Evolutionary conservation across 2,888 invertebrate genomes (phyloP).

Genomic region (Alloplasta piceator): DNA sequence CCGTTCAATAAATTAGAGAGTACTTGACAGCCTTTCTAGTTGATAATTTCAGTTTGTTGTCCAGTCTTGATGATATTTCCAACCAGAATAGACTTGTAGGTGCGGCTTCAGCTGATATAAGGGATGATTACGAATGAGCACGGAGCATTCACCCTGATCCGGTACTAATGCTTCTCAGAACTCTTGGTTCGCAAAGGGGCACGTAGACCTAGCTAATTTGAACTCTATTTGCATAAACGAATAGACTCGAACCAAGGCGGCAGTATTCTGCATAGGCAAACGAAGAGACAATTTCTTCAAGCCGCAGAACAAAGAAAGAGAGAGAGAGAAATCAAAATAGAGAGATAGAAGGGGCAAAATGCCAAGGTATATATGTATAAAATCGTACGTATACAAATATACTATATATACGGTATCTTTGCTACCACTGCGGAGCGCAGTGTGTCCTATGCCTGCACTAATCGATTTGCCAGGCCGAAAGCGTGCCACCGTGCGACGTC

Average conservation of each 20-base stretch:
- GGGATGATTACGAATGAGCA: background rate
- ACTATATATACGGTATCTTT: slow-evolving; percentile 31
- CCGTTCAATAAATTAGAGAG: too few relatives aligned
- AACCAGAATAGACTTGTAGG: too few relatives aligned
- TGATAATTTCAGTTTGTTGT: too few relatives aligned
- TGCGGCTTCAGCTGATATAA: background rate
- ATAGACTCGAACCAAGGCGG: slow-evolving; percentile 45
- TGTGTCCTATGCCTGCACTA: slow-evolving; percentile 78
- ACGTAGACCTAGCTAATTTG: slow-evolving; percentile 40
- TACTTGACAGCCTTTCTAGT: too few relatives aligned
- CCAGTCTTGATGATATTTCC: too few relatives aligned
- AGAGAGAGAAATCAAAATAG: slow-evolving; percentile 22
- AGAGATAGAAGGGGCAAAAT: slow-evolving; percentile 17
- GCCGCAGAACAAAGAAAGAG: slow-evolving; percentile 9
- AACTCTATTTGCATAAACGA: slow-evolving; percentile 62
- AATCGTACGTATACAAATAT: too few relatives aligned
- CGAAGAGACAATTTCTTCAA: slow-evolving; percentile 34
- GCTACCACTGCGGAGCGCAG: slow-evolving; percentile 41
- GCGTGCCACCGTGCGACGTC: slow-evolving; percentile 81
- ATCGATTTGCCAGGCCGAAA: slow-evolving; percentile 80
- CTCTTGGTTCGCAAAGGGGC: slow-evolving; percentile 12
- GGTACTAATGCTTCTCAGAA: slow-evolving; percentile 30
- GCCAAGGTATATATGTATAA: background rate
- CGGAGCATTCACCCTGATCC: slow-evolving; percentile 5
- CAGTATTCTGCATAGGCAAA: slow-evolving; percentile 47